A percentile compares a stretch with the other conserved stretches of the same genome.
phyloP scores from a whole-genome alignment of 2,113 vertebrate genomes.

The Ciconia boyciana region DNA sequence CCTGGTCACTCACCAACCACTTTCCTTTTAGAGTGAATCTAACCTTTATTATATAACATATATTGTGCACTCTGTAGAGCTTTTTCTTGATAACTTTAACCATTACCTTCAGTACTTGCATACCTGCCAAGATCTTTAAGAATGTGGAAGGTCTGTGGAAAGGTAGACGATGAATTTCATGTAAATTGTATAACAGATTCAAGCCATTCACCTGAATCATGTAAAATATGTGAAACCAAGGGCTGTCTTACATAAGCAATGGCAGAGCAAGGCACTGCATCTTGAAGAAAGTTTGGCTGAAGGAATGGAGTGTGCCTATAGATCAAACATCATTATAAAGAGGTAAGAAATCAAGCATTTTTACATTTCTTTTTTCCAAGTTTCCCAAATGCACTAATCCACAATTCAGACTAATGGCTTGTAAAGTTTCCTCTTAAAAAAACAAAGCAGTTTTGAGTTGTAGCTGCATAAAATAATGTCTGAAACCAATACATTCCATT shows the following conservation, averaged over 20 bases:
- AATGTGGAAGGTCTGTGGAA: neutral
- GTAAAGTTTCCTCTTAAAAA: slow-evolving; percentile 27
- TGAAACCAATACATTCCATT: slow-evolving; percentile 31
- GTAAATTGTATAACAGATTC: neutral
- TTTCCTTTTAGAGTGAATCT: neutral
- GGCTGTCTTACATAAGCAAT: neutral
- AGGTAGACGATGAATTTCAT: neutral
- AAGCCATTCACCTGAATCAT: neutral
- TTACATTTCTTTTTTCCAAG: neutral
- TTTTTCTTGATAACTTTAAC: neutral
- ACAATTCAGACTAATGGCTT: slow-evolving; percentile 1
- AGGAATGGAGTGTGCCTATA: neutral
- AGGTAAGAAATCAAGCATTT: neutral
- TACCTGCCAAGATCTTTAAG: neutral
- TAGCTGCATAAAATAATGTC: slow-evolving; percentile 4
- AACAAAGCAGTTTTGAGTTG: neutral
- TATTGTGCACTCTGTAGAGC: neutral
- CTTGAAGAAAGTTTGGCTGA: neutral
- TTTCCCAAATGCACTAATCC: slow-evolving; percentile 1
- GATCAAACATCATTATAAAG: neutral
- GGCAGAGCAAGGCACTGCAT: neutral
- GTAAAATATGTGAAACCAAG: neutral
- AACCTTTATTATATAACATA: neutral
- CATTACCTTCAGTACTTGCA: neutral
- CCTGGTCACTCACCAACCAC: accelerated